Evolutionary conservation across 2,113 vertebrate genomes (phyloP).

Genomic region (Coracopsis vasa): DNA sequence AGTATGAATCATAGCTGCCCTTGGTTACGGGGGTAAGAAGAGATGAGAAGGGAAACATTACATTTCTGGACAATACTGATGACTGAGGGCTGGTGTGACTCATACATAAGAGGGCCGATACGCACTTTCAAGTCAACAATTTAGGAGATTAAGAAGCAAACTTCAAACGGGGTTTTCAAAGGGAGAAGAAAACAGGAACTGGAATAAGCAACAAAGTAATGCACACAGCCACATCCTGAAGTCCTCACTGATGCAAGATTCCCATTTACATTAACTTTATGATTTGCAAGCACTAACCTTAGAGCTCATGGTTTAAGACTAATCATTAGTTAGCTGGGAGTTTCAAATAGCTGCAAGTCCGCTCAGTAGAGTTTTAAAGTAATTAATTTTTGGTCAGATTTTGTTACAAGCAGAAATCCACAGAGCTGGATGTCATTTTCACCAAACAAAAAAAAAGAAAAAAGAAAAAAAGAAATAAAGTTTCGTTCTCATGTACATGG

Average conservation of each 20-base stretch:
- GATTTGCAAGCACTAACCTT: not conserved
- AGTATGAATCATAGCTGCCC: constrained; percentile 20
- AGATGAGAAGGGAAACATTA: constrained; percentile 21
- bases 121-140: constrained; percentile 17
- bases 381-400: not conserved
- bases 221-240: constrained; percentile 8
- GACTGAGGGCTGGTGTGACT: constrained; percentile 48
- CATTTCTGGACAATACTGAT: constrained; percentile 37
- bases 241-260: not conserved
- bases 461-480: no score
- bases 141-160: not conserved
- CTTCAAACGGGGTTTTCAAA: constrained; percentile 38
- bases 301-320: not conserved
- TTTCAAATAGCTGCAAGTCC: not conserved
- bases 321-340: not conserved
- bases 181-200: constrained; percentile 11
- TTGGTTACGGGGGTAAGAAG: constrained; percentile 17
- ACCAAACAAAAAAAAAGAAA: not conserved
- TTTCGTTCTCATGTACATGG: not conserved
- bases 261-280: not conserved
- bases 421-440: not conserved
- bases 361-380: not conserved
- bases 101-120: not conserved
- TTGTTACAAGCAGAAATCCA: not conserved
- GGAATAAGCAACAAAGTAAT: not conserved